Evolutionary conservation across 2,113 vertebrate species (phyloP), one percentile per base, ranked within the genome.

Genomic region (Aphelocoma coerulescens): DNA sequence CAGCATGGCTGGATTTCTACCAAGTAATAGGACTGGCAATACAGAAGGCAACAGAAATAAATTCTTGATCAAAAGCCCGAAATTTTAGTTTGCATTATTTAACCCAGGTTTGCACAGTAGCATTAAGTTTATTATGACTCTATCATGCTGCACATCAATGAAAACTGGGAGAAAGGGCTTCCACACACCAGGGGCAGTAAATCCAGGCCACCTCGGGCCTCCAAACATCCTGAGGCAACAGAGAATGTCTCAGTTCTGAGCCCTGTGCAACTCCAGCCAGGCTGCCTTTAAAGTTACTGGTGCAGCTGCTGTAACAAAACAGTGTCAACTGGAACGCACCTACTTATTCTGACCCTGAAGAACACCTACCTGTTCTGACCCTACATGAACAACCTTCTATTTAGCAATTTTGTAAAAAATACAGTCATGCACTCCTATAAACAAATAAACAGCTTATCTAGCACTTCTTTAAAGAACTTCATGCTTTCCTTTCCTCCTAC

Each of bases 101-200:
- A 71, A 63, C 24, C 8, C 37, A 51, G 23, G 13, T 24, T 5
- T 1, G 1, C 19, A 52, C 10, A 6, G 5, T 0, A 49, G 32
- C 15, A 41, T 22, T 26, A 57, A 33, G 37, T 35, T 83, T 28
- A 76, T 37, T 43, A 69, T 1, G 4, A 19, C 24, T 85, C 73
- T 49, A 19, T 59, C 74, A 30, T 58, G n/a, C 22, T 62, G 39
- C 16, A 10, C 21, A 49, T 54, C 4, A 49, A 14, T 3, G 22
- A 62, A 58, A 91, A 33, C 0, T 32, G 5, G 15, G 37, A 91
- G 12, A 84, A 86, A 61, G 15, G 4, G 23, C 6, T 35, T 18
- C 44, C 16, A 23, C 28, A 61, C 6, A 32, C 3, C 9, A 79
- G 14, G 21, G 20, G 10, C 51, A 62, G 16, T 26, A 75, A 26